A percentile compares a stretch with the other conserved stretches of the same genome.
Evolutionary conservation across 2,113 vertebrate genomes (phyloP).

Genomic region (Boleophthalmus pectinirostris): DNA sequence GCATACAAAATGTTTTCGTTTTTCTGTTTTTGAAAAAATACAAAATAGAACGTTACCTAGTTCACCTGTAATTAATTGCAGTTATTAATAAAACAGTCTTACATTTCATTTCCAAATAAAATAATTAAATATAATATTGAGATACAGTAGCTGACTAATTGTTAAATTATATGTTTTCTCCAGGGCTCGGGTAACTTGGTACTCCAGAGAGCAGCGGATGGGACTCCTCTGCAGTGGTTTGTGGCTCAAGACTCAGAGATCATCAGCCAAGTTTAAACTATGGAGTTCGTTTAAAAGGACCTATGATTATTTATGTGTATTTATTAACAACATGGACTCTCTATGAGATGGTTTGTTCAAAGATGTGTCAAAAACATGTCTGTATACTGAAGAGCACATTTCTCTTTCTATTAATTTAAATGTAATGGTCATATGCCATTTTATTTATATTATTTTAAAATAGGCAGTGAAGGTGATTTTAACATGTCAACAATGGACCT

Average conservation of each 20-base stretch:
- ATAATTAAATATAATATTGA: too few species aligned
- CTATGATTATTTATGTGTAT: constrained; percentile 59
- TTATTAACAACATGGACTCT: constrained; percentile 70
- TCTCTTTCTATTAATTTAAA: constrained; percentile 57
- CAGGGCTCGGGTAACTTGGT: constrained; percentile 79
- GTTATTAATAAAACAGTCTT: not conserved
- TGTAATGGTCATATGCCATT: constrained; percentile 60
- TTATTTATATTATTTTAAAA: constrained; percentile 66
- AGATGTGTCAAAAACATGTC: constrained; percentile 22
- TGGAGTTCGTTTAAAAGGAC: constrained; percentile 21
- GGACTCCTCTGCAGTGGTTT: constrained; percentile 85
- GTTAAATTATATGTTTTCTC: not conserved
- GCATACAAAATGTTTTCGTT: too few species aligned
- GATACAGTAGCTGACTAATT: not conserved
- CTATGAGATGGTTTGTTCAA: constrained; percentile 54
- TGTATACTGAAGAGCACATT: constrained; percentile 18
- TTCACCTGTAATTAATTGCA: not conserved
- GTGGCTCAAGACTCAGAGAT: constrained; percentile 84
- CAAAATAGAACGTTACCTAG: too few species aligned
- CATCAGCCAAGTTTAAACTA: constrained; percentile 84
- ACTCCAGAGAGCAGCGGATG: constrained; percentile 82
- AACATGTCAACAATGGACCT: constrained; percentile 20
- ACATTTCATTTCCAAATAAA: too few species aligned
- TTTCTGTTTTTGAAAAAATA: too few species aligned
- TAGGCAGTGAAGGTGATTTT: constrained; percentile 26